Evolutionary conservation across 1,140 invertebrate species (phyloP), one percentile per base, ranked within the genome.

Genomic region (Varroa destructor): DNA sequence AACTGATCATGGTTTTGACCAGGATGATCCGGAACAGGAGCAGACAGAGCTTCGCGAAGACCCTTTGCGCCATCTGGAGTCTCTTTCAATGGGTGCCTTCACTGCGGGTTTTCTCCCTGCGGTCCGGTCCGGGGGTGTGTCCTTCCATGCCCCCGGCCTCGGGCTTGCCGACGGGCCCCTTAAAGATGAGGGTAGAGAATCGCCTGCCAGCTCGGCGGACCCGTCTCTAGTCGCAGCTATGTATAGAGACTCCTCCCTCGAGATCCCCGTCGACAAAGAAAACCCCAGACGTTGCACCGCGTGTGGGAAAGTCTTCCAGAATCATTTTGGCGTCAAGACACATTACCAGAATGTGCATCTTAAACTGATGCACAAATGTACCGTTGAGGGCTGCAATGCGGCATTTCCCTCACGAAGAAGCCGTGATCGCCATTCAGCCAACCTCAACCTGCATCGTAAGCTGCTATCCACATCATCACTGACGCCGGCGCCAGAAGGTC

Each of bases 321-420:
- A 94, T 77, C 88, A 92, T 77, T 96, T 94, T 77, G 88, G 89
- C n/a, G 87, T 95, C 0, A 95, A 94, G 80, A 91, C 89, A 0
- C 93, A 97, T 78, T 96, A 93, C 80, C 91, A 93, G 82, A 95
- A 91, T 79, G 89, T 93, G 0, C 94, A 97, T 81, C 84, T 96
- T 56, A 96, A 96, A 80, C 80, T 96, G 72, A 93, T 95, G 87
- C 93, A 97, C 80, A 91, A 90, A 77, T 97, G 94, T 81, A 92
- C 87, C 74, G 88, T 96, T 1, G 91, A 94, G 73, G 93, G 93
- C n/a, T 97, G 93, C 78, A 91, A 91, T 79, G 92, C 92, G 0
- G 88, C 90, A 0, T 97, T 97, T 78, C 90, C 91, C n/a, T 95
- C 92, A 0, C 96, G 93, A 78, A 81, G 91, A 67, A 93, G 89